Percentiles rank a stretch among this genome's conserved stretches.
Conservation (phyloP, 2,888 invertebrate genomes). For the Tryphoninae sp. region DNA sequence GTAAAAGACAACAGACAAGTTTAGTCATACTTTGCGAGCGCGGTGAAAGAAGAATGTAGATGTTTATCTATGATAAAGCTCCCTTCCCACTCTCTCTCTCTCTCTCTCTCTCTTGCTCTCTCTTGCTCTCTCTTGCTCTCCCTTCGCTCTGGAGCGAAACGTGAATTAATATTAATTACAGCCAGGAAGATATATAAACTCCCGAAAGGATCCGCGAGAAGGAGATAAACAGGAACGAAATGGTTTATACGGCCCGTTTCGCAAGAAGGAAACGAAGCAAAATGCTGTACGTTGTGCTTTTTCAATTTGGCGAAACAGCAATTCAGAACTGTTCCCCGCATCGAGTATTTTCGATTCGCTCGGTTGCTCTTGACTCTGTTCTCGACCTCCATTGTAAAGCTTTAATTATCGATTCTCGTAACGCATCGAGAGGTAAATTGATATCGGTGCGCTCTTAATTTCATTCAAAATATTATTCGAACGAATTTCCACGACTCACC, state of each 20-base stretch:
- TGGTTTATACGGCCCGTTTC: not conserved
- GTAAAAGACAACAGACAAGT: not conserved
- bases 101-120: not conserved
- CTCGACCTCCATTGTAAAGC: not conserved
- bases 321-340: slow-evolving; percentile 16
- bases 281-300: slow-evolving; percentile 22
- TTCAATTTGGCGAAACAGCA: slow-evolving; percentile 17
- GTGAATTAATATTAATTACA: slow-evolving; percentile 45
- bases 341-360: slow-evolving; percentile 18
- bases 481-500: slow-evolving; percentile 81
- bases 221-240: slow-evolving; percentile 22
- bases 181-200: not conserved
- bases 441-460: slow-evolving; percentile 22
- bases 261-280: not conserved
- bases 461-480: slow-evolving; percentile 6
- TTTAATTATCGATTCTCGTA: slow-evolving; percentile 22
- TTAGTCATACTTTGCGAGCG: not conserved
- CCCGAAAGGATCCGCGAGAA: not conserved
- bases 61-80: slow-evolving; percentile 23
- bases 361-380: not conserved
- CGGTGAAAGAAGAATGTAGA: slow-evolving; percentile 19
- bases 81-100: not conserved
- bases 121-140: not conserved
- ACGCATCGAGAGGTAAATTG: slow-evolving; percentile 7
- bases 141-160: not conserved